Evolutionary conservation across 2,113 vertebrate genomes (phyloP).

Genomic region (Dicaeum eximium): DNA sequence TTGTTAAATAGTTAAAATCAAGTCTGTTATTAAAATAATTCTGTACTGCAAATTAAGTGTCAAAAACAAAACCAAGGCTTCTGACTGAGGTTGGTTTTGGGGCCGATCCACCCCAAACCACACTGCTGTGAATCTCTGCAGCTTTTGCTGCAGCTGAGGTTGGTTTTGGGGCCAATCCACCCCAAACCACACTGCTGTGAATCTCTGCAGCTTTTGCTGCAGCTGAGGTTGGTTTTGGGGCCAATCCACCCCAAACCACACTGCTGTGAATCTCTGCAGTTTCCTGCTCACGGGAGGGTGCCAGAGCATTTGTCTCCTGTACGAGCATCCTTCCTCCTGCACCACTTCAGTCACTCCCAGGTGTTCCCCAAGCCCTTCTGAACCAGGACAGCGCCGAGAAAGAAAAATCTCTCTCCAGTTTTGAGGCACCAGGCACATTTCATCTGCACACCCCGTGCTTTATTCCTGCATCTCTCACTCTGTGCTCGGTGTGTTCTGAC

Average conservation of each 20-base stretch:
- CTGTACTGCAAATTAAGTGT: background rate
- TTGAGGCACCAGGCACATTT: background rate
- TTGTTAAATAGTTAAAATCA: background rate
- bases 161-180: background rate
- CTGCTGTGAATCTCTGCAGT: background rate
- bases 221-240: background rate
- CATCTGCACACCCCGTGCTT: background rate
- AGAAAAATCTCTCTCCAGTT: background rate
- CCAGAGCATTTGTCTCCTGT: background rate
- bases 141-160: background rate
- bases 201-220: too few species aligned
- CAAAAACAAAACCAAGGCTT: background rate
- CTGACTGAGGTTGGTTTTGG: background rate
- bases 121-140: rapidly evolving
- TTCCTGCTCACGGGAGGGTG: background rate
- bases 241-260: background rate
- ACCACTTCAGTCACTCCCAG: background rate
- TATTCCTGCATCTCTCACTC: background rate
- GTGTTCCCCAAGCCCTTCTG: background rate
- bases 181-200: background rate
- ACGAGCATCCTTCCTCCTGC: background rate
- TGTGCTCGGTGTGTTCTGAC: background rate
- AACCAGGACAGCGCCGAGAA: background rate
- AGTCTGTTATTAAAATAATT: background rate
- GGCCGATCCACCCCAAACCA: background rate